Conservation (phyloP, 2,888 invertebrate species). For the Nomada fabriciana region DNA sequence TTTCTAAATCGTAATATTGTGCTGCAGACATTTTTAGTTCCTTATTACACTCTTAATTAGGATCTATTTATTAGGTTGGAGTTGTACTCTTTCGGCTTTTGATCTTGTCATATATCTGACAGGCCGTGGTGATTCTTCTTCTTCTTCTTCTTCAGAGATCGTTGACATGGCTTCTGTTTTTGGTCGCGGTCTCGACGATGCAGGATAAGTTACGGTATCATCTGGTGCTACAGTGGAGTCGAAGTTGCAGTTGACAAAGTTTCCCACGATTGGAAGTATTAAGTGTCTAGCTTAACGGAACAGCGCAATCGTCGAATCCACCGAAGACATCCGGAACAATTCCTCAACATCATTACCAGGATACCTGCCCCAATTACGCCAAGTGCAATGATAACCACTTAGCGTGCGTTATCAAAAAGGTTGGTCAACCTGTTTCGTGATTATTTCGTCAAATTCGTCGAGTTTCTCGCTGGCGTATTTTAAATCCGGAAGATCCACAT, state of each 20-base stretch:
- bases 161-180: neutral
- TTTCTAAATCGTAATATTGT: neutral
- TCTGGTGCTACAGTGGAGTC: neutral
- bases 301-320: too few relatives aligned
- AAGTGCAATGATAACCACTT: too few relatives aligned
- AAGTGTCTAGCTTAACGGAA: too few relatives aligned
- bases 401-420: too few relatives aligned
- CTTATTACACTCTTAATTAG: neutral
- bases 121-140: neutral
- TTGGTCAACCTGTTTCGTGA: too few relatives aligned
- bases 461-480: too few relatives aligned
- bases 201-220: neutral
- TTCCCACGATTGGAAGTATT: too few relatives aligned
- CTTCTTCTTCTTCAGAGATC: slow-evolving; percentile 1
- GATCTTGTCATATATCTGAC: slow-evolving; percentile 8
- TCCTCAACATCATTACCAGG: too few relatives aligned
- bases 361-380: too few relatives aligned
- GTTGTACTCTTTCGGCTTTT: slow-evolving; percentile 13
- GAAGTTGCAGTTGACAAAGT: neutral
- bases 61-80: neutral
- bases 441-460: too few relatives aligned
- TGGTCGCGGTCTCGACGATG: neutral
- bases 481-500: too few relatives aligned
- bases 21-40: neutral
- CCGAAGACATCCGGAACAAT: too few relatives aligned